These are phyloP conservation scores for Enhydra lutris DNA, from an alignment of 2,113 vertebrate genomes.

Conservation along the genomic window DNA sequence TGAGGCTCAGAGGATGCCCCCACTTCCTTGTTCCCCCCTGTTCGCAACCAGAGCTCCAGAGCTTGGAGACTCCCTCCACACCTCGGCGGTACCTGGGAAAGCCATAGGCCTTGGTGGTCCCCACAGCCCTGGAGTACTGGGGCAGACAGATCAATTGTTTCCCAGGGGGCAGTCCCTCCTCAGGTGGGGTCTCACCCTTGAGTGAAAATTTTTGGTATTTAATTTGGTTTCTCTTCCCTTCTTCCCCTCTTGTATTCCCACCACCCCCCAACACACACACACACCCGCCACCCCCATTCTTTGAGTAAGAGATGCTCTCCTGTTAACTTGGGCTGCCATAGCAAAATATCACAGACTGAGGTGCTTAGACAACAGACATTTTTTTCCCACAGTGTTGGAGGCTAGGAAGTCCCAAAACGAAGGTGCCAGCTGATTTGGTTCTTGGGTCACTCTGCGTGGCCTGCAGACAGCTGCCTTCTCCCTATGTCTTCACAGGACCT, in stretches of 20 bases:
- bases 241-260: background rate
- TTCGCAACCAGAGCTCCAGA: background rate
- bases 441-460: background rate
- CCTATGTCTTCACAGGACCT: background rate
- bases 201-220: background rate
- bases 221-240: background rate
- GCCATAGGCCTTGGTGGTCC: background rate
- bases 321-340: background rate
- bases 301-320: background rate
- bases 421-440: background rate
- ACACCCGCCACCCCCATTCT: background rate
- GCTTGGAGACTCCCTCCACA: background rate
- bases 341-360: background rate
- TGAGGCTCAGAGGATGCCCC: background rate
- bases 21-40: background rate
- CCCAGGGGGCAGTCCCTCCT: background rate
- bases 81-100: background rate
- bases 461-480: background rate
- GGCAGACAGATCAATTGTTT: background rate
- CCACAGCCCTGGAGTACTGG: background rate
- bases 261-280: background rate
- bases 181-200: background rate
- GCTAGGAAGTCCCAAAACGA: background rate
- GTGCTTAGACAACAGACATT: background rate
- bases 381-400: background rate